Percentiles rank a stretch among this genome's conserved stretches.
Evolutionary conservation across 2,113 vertebrate genomes (phyloP).

Genomic region (Tenrec ecaudatus): DNA sequence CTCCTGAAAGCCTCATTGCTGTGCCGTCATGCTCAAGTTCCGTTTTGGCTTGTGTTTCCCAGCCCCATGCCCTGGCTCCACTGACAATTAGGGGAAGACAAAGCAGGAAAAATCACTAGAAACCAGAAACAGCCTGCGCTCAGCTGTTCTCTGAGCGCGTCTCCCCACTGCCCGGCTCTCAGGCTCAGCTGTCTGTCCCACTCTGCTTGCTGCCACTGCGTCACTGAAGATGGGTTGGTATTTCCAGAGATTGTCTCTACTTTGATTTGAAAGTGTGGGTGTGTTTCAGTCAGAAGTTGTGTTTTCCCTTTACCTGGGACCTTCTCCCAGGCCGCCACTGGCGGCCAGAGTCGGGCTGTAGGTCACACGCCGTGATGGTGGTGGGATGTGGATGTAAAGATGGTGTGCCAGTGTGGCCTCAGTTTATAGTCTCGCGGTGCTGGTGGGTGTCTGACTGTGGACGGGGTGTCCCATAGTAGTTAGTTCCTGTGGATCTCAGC

Average conservation of each 20-base stretch:
- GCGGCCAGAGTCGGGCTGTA: too few species aligned
- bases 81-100: background rate
- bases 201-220: background rate
- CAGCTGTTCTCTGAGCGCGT: too few species aligned
- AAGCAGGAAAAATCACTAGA: background rate
- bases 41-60: background rate
- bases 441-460: background rate
- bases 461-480: too few species aligned
- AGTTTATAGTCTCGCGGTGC: too few species aligned
- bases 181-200: background rate
- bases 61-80: background rate
- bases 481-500: background rate
- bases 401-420: fast-evolving
- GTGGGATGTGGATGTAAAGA: background rate
- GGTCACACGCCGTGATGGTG: too few species aligned
- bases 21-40: background rate
- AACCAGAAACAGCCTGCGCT: too few species aligned
- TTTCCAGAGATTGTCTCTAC: too few species aligned
- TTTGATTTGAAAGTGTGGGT: too few species aligned
- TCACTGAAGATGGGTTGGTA: too few species aligned
- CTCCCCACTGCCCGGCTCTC: too few species aligned
- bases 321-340: background rate
- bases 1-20: background rate
- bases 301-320: background rate
- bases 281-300: background rate